phyloP scores from a whole-genome alignment of 2,888 invertebrate genomes.

The Sceliomorpha sp. region DNA sequence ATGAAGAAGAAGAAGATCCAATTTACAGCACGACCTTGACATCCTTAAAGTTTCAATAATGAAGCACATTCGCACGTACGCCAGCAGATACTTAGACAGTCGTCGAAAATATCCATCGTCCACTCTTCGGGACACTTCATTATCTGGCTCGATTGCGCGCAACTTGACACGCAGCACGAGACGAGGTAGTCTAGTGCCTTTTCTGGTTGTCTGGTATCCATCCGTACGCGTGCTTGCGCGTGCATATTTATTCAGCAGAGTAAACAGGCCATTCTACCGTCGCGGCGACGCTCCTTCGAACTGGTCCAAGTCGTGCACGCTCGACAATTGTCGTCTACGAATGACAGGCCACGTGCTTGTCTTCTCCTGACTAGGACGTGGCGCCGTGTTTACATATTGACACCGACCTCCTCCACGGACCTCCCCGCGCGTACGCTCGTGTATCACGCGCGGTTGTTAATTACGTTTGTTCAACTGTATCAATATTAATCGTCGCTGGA shows the following conservation, averaged over 20 bases:
- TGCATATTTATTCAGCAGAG: conserved; percentile 44
- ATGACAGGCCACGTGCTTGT: conserved; percentile 37
- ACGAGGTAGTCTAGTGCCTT: conserved; percentile 32
- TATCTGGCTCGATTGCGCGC: conserved; percentile 27
- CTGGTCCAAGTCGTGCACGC: conserved; percentile 29
- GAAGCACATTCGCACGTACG: too few species aligned
- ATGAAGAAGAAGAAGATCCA: conserved; percentile 1
- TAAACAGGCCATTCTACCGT: conserved; percentile 33
- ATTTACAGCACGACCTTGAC: conserved; percentile 1
- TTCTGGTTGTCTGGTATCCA: conserved; percentile 26
- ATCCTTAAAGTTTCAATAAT: neutral
- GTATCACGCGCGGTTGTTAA: conserved; percentile 55
- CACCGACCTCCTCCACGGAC: conserved; percentile 12
- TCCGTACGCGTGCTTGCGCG: conserved; percentile 29
- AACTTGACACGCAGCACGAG: conserved; percentile 31
- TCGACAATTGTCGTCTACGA: conserved; percentile 31
- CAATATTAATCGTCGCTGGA: conserved; percentile 65
- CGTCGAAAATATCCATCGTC: too few species aligned
- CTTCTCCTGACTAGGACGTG: conserved; percentile 14
- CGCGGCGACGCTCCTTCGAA: conserved; percentile 14
- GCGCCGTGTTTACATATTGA: conserved; percentile 29
- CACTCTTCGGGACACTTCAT: too few species aligned
- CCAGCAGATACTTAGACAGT: too few species aligned
- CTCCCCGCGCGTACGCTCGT: conserved; percentile 18
- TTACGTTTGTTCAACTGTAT: conserved; percentile 69